Conservation (phyloP, 2,797 vertebrate genomes). For the Syncerus caffer region DNA sequence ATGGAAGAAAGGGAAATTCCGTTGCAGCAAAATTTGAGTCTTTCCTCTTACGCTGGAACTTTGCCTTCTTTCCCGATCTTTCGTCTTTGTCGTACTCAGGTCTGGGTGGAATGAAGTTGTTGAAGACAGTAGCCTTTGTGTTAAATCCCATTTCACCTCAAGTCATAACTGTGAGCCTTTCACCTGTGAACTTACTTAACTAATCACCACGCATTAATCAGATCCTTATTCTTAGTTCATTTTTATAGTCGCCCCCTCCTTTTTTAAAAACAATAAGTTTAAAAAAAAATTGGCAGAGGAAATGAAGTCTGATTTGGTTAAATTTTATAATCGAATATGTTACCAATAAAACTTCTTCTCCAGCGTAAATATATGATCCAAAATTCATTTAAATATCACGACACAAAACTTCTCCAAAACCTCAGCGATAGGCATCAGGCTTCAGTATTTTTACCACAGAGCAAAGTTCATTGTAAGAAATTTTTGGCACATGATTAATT, state of each 20-base stretch:
- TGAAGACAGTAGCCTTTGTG: rapidly evolving
- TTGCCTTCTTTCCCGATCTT: not conserved
- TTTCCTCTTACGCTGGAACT: not conserved
- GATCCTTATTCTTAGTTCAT: not conserved
- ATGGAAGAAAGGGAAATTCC: not conserved
- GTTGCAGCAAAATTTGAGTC: rapidly evolving
- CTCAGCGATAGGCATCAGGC: not conserved
- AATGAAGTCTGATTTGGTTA: constrained; percentile 15
- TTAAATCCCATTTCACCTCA: rapidly evolving
- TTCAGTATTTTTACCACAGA: not conserved
- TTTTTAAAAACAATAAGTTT: not conserved
- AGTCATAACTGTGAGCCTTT: rapidly evolving
- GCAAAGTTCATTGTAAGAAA: not conserved
- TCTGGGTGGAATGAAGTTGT: not conserved
- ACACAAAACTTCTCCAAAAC: not conserved
- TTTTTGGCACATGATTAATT: not conserved
- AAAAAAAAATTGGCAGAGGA: not conserved
- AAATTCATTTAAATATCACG: constrained; percentile 58
- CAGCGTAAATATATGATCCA: not conserved
- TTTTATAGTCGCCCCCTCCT: not conserved
- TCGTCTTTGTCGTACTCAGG: not conserved
- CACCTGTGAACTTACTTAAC: rapidly evolving
- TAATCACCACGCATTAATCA: rapidly evolving
- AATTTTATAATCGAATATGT: constrained; percentile 8
- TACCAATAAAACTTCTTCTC: not conserved